phyloP scores from a whole-genome alignment of 2,888 invertebrate genomes.

The Microchrysa polita region DNA sequence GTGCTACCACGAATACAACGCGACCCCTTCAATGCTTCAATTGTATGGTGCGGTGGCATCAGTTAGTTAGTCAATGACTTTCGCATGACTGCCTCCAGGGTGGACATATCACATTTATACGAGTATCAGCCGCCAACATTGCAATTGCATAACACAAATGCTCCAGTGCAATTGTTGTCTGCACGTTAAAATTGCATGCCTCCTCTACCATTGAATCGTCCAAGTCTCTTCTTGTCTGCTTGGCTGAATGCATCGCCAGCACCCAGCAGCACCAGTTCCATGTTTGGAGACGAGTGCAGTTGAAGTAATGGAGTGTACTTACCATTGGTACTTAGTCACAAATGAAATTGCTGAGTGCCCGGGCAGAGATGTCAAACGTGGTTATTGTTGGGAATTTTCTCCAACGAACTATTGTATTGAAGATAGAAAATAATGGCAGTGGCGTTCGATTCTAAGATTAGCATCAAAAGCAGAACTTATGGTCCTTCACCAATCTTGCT shows the following conservation, averaged over 20 bases:
- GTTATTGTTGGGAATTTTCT: too few species aligned
- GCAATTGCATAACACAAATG: slow-evolving; percentile 43
- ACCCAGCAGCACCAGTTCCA: slow-evolving; percentile 21
- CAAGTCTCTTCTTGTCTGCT: not conserved
- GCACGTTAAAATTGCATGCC: slow-evolving; percentile 12
- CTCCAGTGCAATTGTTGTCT: slow-evolving; percentile 23
- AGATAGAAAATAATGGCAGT: too few species aligned
- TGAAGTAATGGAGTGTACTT: slow-evolving; percentile 11
- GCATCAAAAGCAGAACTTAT: too few species aligned
- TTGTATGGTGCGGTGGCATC: slow-evolving; percentile 1
- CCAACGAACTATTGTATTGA: too few species aligned
- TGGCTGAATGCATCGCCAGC: too few species aligned
- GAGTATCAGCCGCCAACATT: not conserved
- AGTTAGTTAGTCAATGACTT: not conserved
- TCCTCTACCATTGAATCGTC: not conserved
- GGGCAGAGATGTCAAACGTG: too few species aligned
- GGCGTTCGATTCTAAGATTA: too few species aligned
- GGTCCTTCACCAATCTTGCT: too few species aligned
- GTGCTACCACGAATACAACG: too few species aligned
- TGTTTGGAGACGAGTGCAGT: slow-evolving; percentile 22
- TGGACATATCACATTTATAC: slow-evolving; percentile 25
- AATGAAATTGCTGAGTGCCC: too few species aligned
- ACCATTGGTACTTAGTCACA: not conserved
- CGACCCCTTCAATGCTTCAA: not conserved
- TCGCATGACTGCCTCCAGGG: slow-evolving; percentile 27